Base-by-base conservation (phyloP, 2,888 invertebrate genomes). In the Machimus rusticus region DNA sequence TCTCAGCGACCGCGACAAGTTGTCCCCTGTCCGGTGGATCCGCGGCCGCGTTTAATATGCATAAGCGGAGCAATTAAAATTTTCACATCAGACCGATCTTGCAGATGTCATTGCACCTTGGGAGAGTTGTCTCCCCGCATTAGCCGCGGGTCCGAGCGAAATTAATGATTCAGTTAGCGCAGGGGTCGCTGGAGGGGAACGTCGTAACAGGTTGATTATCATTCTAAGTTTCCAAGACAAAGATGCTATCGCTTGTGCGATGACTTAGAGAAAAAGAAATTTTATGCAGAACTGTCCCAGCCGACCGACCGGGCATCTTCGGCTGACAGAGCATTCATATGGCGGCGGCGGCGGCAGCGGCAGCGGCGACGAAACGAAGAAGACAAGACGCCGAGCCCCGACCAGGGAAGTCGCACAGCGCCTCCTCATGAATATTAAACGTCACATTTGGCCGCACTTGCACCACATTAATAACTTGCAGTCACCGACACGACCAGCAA, bases 391-490 rank as follows among this genome's bases (percentile, higher is more conserved):
- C 19, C 55, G 19, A 55, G 55, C 14, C 12, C 1, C 19, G 19
- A 28, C 66, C 46, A 8, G 19, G 5, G 77, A 51, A 86, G 86
- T 86, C 86, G 46, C 85, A 43, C 66, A 55, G 82, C 37, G 34
- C 34, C 51, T 57, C 23, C 74, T 91, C 92, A 92, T 92, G 91
- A 92, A 92, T 92, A 92, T 92, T 92, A 91, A 92, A 90, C 91
- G 91, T 92, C 91, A 92, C 91, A 92, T 91, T 90, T 90, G 90
- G 90, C 90, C 86, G 86, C 86, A 86, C 84, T 84, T 84, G 90
- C 90, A 90, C 90, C 90, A 91, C 91, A 91, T 91, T 91, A 91
- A 91, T 91, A 91, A 91, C 81, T 39, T 82, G 86, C 82, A 57
- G 76, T 84, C 39, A 81, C 84, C 74, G 76, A 74, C 28, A 77